phyloP scores from a whole-genome alignment of 2,797 vertebrate genomes.

The Pseudomugil gertrudae region DNA sequence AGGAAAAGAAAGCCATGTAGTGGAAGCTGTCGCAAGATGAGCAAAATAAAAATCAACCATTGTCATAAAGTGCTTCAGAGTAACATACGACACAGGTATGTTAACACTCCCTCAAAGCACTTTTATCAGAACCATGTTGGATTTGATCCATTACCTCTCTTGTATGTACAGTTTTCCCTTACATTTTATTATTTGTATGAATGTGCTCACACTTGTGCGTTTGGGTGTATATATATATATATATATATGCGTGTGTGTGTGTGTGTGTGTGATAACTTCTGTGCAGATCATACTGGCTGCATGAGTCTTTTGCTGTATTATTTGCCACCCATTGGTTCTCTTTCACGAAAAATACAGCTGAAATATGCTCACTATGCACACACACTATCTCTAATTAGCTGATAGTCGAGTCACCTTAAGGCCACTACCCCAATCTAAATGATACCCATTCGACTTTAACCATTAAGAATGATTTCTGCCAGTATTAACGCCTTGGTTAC shows the following conservation, averaged over 20 bases:
- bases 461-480: constrained; percentile 39
- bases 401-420: constrained; percentile 94
- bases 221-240: constrained; percentile 32
- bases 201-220: constrained; percentile 37
- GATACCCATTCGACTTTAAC: constrained; percentile 46
- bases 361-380: constrained; percentile 31
- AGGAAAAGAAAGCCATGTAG: constrained; percentile 17
- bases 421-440: constrained; percentile 85
- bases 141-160: constrained; percentile 63
- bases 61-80: constrained; percentile 57
- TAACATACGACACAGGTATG: constrained; percentile 68
- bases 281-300: constrained; percentile 73
- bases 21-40: constrained; percentile 18
- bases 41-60: constrained; percentile 40
- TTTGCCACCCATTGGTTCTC: constrained; percentile 15
- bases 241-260: not conserved
- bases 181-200: constrained; percentile 38
- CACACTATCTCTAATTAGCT: constrained; percentile 82
- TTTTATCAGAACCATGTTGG: constrained; percentile 81
- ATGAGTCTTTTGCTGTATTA: constrained; percentile 34
- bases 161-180: constrained; percentile 65
- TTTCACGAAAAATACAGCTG: constrained; percentile 47
- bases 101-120: constrained; percentile 88
- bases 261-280: constrained; percentile 54
- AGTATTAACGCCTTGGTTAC: constrained; percentile 30